A percentile compares a stretch with the other conserved stretches of the same genome.
These are phyloP conservation scores for Notodonta ziczac DNA, from an alignment of 2,888 invertebrate genomes.

Conservation along the genomic window DNA sequence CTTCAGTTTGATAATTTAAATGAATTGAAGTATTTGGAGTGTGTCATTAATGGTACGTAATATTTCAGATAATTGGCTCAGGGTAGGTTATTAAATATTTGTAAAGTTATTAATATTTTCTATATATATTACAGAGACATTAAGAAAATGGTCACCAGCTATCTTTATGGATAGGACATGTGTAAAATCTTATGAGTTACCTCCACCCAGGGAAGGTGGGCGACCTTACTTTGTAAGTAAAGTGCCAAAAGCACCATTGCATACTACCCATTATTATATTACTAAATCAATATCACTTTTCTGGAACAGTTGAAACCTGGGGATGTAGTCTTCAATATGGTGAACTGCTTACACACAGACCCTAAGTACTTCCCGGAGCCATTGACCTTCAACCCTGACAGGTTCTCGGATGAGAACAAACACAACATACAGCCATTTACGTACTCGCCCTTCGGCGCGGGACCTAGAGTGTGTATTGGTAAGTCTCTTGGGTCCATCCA, in stretches of 20 bases:
- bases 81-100: too few relatives aligned
- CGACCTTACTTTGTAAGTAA: constrained; percentile 53
- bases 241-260: neutral
- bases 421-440: constrained; percentile 72
- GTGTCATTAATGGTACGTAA: constrained; percentile 61
- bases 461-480: constrained; percentile 84
- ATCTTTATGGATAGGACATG: constrained; percentile 77
- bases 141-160: constrained; percentile 79
- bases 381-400: constrained; percentile 69
- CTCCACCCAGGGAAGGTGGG: constrained; percentile 61
- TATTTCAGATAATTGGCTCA: too few relatives aligned
- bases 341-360: constrained; percentile 44
- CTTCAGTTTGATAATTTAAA: constrained; percentile 55
- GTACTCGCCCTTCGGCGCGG: constrained; percentile 81
- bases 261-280: neutral
- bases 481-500: constrained; percentile 19
- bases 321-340: constrained; percentile 28
- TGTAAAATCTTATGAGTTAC: constrained; percentile 71
- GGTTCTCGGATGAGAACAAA: constrained; percentile 74
- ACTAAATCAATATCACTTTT: neutral
- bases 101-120: neutral
- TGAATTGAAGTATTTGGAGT: constrained; percentile 66
- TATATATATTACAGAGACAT: constrained; percentile 60
- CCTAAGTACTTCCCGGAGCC: constrained; percentile 54
- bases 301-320: constrained; percentile 32